Conservation (phyloP, 35 echinoderm and acorn worm genomes). For the Eucidaris tribuloides region DNA sequence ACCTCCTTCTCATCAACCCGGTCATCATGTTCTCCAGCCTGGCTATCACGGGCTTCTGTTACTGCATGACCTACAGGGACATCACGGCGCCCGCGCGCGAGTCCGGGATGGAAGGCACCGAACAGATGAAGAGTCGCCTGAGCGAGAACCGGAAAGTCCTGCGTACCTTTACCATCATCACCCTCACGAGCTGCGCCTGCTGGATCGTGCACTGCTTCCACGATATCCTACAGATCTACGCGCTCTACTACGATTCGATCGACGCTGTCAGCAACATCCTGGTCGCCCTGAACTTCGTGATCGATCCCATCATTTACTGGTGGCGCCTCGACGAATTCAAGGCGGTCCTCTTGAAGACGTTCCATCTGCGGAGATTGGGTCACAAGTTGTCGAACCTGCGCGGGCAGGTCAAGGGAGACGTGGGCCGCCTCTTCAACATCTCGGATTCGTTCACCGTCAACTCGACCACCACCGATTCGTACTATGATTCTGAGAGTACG, state of each 20-base stretch:
- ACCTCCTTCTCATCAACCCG: constrained; percentile 17
- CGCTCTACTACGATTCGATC: constrained; percentile 3
- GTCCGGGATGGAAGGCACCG: background rate
- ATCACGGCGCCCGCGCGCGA: background rate
- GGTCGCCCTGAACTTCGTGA: constrained; percentile 14
- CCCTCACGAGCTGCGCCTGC: background rate
- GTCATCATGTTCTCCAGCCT: constrained; percentile 23
- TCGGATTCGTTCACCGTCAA: no score
- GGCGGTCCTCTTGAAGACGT: background rate
- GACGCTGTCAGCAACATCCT: constrained; percentile 34
- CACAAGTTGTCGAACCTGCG: background rate
- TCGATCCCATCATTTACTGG: constrained; percentile 25
- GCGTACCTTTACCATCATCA: background rate
- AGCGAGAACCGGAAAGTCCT: constrained; percentile 13
- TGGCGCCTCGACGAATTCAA: constrained; percentile 16
- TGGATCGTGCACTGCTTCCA: constrained; percentile 31
- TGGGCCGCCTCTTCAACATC: no score
- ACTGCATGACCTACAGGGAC: constrained; percentile 6
- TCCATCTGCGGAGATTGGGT: background rate
- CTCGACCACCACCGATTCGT: no score
- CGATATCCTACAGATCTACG: constrained; percentile 24
- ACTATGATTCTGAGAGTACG: no score
- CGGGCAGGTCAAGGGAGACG: background rate
- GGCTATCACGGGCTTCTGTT: constrained; percentile 12
- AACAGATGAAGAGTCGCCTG: constrained; percentile 1